Percentiles rank a stretch among this genome's conserved stretches.
These are phyloP conservation scores for Ficedula albicollis DNA, from an alignment of 2,797 vertebrate genomes.

Conservation along the genomic window DNA sequence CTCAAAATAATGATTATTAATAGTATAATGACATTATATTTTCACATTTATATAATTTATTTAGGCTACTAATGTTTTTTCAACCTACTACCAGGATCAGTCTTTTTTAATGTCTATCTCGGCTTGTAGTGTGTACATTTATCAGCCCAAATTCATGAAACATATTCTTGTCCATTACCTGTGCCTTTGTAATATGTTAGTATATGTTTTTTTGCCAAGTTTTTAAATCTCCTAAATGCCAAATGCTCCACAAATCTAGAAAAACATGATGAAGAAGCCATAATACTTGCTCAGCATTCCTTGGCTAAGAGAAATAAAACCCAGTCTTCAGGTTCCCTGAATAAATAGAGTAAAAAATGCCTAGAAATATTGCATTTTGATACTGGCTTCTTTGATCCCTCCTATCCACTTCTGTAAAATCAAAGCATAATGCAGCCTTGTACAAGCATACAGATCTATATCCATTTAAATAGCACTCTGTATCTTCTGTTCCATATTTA, in stretches of 20 bases:
- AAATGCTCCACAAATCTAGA: not conserved
- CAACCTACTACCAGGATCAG: not conserved
- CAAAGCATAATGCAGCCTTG: not conserved
- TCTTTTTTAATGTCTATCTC: not conserved
- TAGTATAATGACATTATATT: not conserved
- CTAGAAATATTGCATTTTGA: not conserved
- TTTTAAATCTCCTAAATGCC: not conserved
- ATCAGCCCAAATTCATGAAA: not conserved
- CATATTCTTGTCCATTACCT: not conserved
- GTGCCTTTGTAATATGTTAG: not conserved
- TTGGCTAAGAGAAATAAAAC: not conserved
- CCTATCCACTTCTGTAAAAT: not conserved
- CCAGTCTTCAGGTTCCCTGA: not conserved
- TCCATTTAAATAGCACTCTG: not conserved
- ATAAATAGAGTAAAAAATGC: not conserved
- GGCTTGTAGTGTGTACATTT: not conserved
- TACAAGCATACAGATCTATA: not conserved
- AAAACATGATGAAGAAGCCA: not conserved
- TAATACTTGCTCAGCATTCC: not conserved
- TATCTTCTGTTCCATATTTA: not conserved
- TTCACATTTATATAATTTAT: not conserved
- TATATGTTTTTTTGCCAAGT: conserved; percentile 37
- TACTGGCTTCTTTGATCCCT: not conserved
- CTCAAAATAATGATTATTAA: not conserved
- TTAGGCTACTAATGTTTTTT: not conserved